Percentiles rank a stretch among this genome's conserved stretches.
Evolutionary conservation across 2,113 vertebrate genomes (phyloP).

Genomic region (Podiceps cristatus): DNA sequence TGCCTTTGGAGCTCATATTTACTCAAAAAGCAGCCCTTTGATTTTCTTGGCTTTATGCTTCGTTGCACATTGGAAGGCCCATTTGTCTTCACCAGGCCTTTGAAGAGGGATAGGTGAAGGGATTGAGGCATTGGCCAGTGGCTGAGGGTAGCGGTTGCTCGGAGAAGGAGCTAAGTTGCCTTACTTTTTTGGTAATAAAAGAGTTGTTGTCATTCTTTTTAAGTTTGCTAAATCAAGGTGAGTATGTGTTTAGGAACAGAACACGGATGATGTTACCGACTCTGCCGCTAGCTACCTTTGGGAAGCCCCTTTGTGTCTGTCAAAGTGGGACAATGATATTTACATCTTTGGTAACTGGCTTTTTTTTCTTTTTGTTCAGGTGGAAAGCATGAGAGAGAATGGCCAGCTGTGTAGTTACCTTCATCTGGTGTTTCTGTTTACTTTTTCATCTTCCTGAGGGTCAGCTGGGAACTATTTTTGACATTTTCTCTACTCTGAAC

Average conservation of each 20-base stretch:
- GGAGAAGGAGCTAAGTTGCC: not conserved
- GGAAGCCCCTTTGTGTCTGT: not conserved
- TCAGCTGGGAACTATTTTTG: not conserved
- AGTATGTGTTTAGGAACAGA: not conserved
- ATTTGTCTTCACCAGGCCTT: constrained; percentile 54
- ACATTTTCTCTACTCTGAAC: not conserved
- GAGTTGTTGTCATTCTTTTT: not conserved
- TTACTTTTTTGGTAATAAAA: not conserved
- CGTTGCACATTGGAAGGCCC: constrained; percentile 24
- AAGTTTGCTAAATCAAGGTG: not conserved
- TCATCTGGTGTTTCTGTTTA: not conserved
- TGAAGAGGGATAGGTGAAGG: constrained; percentile 41
- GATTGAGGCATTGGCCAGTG: not conserved
- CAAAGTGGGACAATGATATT: not conserved
- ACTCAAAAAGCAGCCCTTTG: constrained; percentile 59
- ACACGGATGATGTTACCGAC: not conserved
- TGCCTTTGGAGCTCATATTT: constrained; percentile 59
- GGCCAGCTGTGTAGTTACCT: not conserved
- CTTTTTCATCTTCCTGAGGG: not conserved
- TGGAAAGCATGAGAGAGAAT: not conserved
- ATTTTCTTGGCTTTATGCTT: constrained; percentile 63
- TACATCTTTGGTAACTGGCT: not conserved
- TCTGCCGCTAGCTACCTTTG: not conserved
- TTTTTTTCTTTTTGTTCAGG: not conserved
- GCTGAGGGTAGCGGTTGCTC: not conserved